phyloP scores from a whole-genome alignment of 2,113 vertebrate species.

The Diadophis punctatus region DNA sequence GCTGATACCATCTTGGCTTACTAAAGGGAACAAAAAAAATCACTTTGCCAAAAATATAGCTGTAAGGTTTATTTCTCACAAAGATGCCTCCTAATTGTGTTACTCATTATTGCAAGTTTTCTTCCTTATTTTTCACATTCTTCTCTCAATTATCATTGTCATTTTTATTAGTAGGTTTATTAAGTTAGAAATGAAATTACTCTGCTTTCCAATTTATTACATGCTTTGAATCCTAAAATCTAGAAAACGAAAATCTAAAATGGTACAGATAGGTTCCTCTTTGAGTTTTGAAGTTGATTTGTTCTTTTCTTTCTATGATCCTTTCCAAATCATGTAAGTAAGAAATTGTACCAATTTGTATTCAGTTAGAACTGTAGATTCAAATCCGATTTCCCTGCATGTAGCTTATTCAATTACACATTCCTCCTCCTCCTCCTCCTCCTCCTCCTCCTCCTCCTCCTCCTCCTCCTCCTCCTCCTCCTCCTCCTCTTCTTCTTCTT shows the following conservation, averaged over 20 bases:
- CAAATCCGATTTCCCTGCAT: neutral
- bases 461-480: neutral
- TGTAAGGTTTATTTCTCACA: neutral
- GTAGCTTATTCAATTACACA: neutral
- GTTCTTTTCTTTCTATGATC: neutral
- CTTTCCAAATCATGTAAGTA: neutral
- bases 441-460: neutral
- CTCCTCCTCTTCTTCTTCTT: no score
- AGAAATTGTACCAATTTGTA: neutral
- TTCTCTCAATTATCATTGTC: slow-evolving; percentile 21
- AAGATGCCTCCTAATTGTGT: neutral
- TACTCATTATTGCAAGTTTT: neutral
- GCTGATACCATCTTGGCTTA: neutral
- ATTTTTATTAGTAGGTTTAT: slow-evolving; percentile 30
- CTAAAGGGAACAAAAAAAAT: neutral
- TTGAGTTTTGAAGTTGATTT: neutral
- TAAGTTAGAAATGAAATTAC: slow-evolving; percentile 15
- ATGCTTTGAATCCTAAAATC: slow-evolving; percentile 10
- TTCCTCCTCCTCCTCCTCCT: neutral
- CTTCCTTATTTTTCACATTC: neutral
- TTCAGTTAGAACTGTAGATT: neutral
- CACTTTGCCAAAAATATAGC: neutral
- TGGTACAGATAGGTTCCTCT: neutral
- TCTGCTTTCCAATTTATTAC: slow-evolving; percentile 15
- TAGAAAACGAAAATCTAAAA: neutral